Base-by-base conservation (phyloP, 2,888 invertebrate species). In the Artemia sinica region DNA sequence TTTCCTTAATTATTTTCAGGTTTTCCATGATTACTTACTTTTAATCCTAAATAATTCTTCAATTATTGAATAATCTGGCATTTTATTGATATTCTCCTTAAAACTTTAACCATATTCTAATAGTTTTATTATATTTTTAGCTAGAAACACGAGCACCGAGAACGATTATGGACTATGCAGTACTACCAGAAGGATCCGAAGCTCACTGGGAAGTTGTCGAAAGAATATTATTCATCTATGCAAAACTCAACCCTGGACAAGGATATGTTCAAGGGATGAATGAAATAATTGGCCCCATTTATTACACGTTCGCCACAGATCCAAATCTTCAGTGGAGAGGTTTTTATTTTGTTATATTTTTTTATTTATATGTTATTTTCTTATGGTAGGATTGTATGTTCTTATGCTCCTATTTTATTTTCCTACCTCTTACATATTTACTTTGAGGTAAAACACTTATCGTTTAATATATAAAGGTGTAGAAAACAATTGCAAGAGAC, bases 161-260 rank as follows among this genome's bases (percentile, higher is more conserved):
- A 74, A 88, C 87, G n/a, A 79, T 79, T 8, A 86, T 88, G 72
- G 89, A 88, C 78, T 92, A 91, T 76, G 86, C 84, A 1, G 89
- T 90, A 0, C 83, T 95, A 79, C 84, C 87, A 12, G 90, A 91
- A 75, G 94, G 94, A 14, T 86, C 88, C 74, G 95, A 97, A 78
- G 94, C 94, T 0, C 96, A 97, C 77, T 97, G 97, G 97, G 96
- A 98, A 80, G 95, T 97, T 6, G 90, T 95, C 0, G 95, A 98
- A 77, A 82, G 98, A 71, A 92, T 98, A 78, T 81, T 98, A 70
- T 98, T 98, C 79, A 82, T 98, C 0, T 99, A 97, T 78, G 94
- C 95, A 0, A 98, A 98, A 80, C 82, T 97, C 13, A 98, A 98
- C 81, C 94, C 96, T 0, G 97, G 97, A 0, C 94, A 96, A 77